These are phyloP conservation scores for Heliocidaris tuberculata DNA, from an alignment of 35 echinoderm and acorn worm genomes.

Conservation along the genomic window DNA sequence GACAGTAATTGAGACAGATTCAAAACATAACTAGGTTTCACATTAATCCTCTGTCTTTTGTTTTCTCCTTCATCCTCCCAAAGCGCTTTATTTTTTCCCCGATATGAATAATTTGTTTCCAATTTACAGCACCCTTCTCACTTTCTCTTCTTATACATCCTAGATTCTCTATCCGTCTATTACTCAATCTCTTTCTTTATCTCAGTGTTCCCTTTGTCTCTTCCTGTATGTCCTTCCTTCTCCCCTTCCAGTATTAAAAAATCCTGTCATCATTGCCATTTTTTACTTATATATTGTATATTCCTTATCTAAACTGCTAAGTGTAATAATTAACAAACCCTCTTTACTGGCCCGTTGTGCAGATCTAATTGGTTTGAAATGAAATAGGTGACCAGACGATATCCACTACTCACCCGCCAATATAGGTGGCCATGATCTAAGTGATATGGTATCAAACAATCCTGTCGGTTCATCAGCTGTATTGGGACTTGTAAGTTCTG, in stretches of 20 bases:
- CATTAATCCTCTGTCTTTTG: not conserved
- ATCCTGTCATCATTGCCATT: too few species aligned
- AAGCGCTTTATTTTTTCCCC: not conserved
- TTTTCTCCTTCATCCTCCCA: not conserved
- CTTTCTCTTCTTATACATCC: too few species aligned
- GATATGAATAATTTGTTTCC: too few species aligned
- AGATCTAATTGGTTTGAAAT: too few species aligned
- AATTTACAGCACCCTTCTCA: too few species aligned
- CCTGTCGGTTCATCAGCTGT: not conserved
- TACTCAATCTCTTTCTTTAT: too few species aligned
- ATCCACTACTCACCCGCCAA: conserved; percentile 48
- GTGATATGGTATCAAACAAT: not conserved
- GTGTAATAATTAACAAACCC: not conserved
- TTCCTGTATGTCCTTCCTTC: not conserved
- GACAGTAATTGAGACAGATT: not conserved
- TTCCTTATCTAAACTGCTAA: too few species aligned
- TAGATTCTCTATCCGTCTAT: too few species aligned
- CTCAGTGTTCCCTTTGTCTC: not conserved
- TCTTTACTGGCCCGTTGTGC: not conserved
- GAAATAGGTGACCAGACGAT: not conserved
- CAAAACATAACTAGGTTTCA: not conserved
- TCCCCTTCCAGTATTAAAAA: too few species aligned
- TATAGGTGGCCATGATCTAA: conserved; percentile 68
- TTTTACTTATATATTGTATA: too few species aligned
- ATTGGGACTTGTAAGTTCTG: conserved; percentile 59